Evolutionary conservation across 2,888 invertebrate species (phyloP).

Genomic region (Bombylius major): DNA sequence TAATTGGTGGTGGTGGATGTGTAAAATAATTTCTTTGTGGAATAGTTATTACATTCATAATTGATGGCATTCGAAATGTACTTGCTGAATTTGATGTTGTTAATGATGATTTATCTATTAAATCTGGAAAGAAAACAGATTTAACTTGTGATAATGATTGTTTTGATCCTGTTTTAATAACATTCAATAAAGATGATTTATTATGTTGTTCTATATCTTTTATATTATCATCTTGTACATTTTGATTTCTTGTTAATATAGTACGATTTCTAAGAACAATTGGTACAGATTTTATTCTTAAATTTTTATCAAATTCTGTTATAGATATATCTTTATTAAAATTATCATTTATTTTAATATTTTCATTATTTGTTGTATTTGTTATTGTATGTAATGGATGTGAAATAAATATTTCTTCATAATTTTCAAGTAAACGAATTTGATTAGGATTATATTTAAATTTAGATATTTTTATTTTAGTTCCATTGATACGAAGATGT

Average conservation of each 20-base stretch:
- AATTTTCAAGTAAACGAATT: neutral
- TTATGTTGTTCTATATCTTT: too few species aligned
- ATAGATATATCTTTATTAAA: too few species aligned
- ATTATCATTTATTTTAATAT: too few species aligned
- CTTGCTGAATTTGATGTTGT: constrained; percentile 20
- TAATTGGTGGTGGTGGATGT: neutral
- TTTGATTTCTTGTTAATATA: too few species aligned
- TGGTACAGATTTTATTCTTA: constrained; percentile 12
- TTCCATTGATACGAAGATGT: constrained; percentile 11
- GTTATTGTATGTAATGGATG: constrained; percentile 3
- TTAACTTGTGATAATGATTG: too few species aligned
- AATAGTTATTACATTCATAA: constrained; percentile 25
- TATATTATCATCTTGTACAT: too few species aligned
- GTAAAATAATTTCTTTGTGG: constrained; percentile 28
- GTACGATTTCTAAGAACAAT: neutral
- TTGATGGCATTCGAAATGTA: constrained; percentile 29
- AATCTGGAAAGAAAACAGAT: neutral
- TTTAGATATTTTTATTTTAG: neutral
- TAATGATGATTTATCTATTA: constrained; percentile 5
- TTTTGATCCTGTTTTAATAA: too few species aligned
- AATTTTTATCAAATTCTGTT: constrained; percentile 7
- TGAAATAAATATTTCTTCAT: constrained; percentile 9
- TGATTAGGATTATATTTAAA: too few species aligned
- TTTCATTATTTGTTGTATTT: too few species aligned
- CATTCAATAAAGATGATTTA: too few species aligned